These are phyloP conservation scores for Syritta pipiens DNA, from an alignment of 2,888 invertebrate genomes.

Conservation along the genomic window DNA sequence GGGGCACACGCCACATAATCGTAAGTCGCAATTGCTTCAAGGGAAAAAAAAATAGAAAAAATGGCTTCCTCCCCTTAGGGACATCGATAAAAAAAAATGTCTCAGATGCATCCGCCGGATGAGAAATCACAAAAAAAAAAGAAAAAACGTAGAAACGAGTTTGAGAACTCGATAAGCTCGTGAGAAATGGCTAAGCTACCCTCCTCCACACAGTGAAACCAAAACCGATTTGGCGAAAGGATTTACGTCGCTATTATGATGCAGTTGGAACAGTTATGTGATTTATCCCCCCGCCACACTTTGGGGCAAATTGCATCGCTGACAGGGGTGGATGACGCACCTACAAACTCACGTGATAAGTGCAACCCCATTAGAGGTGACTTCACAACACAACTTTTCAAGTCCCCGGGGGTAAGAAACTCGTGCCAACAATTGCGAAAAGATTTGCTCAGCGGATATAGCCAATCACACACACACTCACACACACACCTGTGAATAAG, in stretches of 20 bases:
- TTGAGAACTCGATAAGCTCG: conserved; percentile 21
- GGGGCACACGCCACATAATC: not conserved
- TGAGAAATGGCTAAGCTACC: conserved; percentile 4
- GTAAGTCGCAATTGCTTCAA: conserved; percentile 47
- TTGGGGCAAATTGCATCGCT: conserved; percentile 40
- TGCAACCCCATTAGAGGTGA: not conserved
- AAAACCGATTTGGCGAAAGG: not conserved
- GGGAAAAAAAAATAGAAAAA: too few relatives aligned
- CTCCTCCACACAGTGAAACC: too few relatives aligned
- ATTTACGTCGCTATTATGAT: conserved; percentile 31
- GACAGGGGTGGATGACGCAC: conserved; percentile 4
- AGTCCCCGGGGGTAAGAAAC: conserved; percentile 5
- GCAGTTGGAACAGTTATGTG: conserved; percentile 28
- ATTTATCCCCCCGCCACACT: conserved; percentile 24
- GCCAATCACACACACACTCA: conserved; percentile 28
- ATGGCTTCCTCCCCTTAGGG: too few relatives aligned
- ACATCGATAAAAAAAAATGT: too few relatives aligned
- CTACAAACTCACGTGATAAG: conserved; percentile 30
- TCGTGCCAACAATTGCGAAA: conserved; percentile 13
- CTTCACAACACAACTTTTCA: not conserved
- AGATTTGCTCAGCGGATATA: conserved; percentile 28
- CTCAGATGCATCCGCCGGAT: too few relatives aligned
- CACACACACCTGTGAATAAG: too few relatives aligned
- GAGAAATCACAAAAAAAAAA: too few relatives aligned
- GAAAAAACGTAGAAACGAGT: too few relatives aligned